Conservation (phyloP, 2,797 vertebrate species). For the Ptychadena robeensis region DNA sequence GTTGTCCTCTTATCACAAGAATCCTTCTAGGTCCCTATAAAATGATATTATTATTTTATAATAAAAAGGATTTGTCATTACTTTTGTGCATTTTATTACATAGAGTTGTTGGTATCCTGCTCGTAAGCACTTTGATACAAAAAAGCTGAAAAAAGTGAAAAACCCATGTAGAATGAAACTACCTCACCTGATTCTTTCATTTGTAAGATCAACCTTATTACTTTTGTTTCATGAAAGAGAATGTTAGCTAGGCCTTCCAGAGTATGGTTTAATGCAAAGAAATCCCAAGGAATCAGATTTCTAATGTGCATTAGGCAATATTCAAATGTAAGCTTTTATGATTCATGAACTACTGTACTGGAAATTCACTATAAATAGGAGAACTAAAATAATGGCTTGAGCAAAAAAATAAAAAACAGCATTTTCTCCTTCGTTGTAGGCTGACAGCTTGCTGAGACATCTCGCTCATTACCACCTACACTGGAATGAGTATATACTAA, state of each 20-base stretch:
- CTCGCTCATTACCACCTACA: not conserved
- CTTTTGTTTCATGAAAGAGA: not conserved
- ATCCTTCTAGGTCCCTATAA: not conserved
- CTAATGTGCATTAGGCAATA: not conserved
- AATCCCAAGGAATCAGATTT: not conserved
- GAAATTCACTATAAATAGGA: constrained; percentile 18
- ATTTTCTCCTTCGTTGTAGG: not conserved
- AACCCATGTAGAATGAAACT: constrained; percentile 1
- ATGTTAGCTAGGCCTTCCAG: not conserved
- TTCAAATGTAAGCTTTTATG: constrained; percentile 19
- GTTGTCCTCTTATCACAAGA: not conserved
- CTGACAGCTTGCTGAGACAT: not conserved
- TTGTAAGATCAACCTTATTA: not conserved
- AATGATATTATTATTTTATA: not conserved
- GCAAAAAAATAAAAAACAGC: not conserved
- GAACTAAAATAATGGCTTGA: constrained; percentile 16
- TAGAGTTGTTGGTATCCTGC: not conserved
- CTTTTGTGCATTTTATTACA: not conserved
- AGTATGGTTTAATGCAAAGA: not conserved
- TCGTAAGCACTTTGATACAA: not conserved
- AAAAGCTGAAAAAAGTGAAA: not conserved
- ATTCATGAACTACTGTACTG: constrained; percentile 14
- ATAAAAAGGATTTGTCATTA: not conserved
- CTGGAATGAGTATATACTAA: not conserved
- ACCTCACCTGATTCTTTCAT: not conserved